Conservation (phyloP, 2,888 invertebrate species). For the Harpagoxenus sublaevis region DNA sequence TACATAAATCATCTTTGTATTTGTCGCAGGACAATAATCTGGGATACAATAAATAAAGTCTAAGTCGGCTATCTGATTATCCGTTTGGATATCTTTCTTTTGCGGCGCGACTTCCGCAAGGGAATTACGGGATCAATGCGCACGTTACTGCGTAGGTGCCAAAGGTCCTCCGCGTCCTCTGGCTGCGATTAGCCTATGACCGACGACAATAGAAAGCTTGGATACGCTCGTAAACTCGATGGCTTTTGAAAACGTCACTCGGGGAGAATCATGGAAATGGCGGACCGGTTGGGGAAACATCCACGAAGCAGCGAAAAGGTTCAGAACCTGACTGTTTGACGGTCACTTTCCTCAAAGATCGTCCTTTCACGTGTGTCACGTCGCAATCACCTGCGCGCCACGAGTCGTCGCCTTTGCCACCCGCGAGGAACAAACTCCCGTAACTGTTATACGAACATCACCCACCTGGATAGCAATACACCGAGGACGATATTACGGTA, state of each 20-base stretch:
- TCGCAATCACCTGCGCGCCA: constrained; percentile 46
- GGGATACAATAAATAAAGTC: constrained; percentile 25
- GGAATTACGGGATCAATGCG: constrained; percentile 47
- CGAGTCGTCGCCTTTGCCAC: constrained; percentile 53
- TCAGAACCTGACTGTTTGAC: constrained; percentile 36
- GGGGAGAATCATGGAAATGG: constrained; percentile 35
- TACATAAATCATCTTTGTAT: background rate
- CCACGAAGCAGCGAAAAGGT: constrained; percentile 20
- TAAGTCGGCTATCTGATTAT: constrained; percentile 7
- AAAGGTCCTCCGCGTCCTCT: constrained; percentile 49
- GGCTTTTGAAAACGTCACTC: constrained; percentile 54
- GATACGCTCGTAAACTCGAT: constrained; percentile 46
- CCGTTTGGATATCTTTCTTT: constrained; percentile 11
- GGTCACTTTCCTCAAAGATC: constrained; percentile 48
- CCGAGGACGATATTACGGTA: constrained; percentile 48
- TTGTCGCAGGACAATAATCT: background rate
- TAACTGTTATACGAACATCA: constrained; percentile 49
- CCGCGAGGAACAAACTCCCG: constrained; percentile 47
- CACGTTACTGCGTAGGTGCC: constrained; percentile 38
- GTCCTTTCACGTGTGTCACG: constrained; percentile 51
- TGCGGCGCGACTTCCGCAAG: constrained; percentile 39
- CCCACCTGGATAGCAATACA: constrained; percentile 47
- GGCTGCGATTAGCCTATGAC: constrained; percentile 51
- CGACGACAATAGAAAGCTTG: constrained; percentile 51
- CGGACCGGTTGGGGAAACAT: constrained; percentile 40